These are phyloP conservation scores for Nasonia giraulti DNA, from an alignment of 1,140 invertebrate genomes.

Conservation along the genomic window DNA sequence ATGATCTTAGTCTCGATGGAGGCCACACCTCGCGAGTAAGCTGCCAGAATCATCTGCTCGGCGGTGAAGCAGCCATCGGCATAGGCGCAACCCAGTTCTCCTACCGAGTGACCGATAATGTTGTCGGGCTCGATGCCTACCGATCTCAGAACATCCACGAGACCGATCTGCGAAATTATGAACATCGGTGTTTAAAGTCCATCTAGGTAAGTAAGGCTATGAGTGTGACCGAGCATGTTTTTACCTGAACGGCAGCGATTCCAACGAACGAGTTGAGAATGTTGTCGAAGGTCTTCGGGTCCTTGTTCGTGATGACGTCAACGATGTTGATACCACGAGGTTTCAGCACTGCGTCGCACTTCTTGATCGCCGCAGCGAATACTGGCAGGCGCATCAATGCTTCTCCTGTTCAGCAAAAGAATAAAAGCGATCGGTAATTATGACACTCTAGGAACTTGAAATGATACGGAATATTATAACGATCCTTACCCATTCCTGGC, in stretches of 20 bases:
- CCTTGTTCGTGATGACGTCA: constrained; percentile 84
- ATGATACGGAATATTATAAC: constrained; percentile 69
- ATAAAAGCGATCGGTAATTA: background rate
- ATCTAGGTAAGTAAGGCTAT: background rate
- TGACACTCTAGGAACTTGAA: background rate
- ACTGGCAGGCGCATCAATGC: constrained; percentile 78
- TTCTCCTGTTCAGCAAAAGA: constrained; percentile 52
- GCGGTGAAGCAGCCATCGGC: constrained; percentile 87
- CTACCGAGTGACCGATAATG: constrained; percentile 88
- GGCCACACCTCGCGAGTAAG: constrained; percentile 90
- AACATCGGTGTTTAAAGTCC: background rate
- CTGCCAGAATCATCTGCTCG: constrained; percentile 85
- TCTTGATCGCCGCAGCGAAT: constrained; percentile 79
- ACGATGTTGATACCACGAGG: constrained; percentile 86
- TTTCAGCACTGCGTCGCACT: constrained; percentile 83
- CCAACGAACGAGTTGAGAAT: constrained; percentile 92
- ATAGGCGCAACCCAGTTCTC: constrained; percentile 88
- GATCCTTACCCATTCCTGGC: constrained; percentile 84
- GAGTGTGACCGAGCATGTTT: background rate
- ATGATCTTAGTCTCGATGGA: constrained; percentile 86
- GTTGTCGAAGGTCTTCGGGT: constrained; percentile 86
- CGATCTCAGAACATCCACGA: constrained; percentile 82
- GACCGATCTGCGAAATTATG: constrained; percentile 76
- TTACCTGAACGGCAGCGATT: constrained; percentile 88
- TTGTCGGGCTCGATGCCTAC: constrained; percentile 83